Base-by-base conservation (phyloP, 2,888 invertebrate genomes). In the Glyphotaelius pellucidus region DNA sequence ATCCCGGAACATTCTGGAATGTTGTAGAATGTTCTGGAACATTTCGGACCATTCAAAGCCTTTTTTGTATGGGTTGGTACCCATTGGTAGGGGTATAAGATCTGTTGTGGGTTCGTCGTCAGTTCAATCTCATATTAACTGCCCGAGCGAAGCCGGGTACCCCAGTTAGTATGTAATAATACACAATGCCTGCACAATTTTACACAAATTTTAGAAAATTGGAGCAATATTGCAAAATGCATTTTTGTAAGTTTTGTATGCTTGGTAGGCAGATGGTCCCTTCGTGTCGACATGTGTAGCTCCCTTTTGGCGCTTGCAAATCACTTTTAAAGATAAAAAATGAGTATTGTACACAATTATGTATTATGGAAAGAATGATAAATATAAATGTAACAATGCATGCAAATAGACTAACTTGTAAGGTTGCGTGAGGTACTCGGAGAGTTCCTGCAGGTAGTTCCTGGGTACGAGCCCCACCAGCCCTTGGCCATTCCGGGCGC, bases 401-500 rank as follows among this genome's bases (percentile, higher is more conserved):
- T 19, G 19, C 19, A 52, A 52, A 52, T 52, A 52, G 79, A 89
- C 95, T 90, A 96, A 97, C 95, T 98, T 97, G 95, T 98, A 98
- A 90, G 98, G 98, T 95, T 98, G 98, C 94, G 98, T 97, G 94
- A 98, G 96, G 96, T 98, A 98, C 96, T 98, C 98, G 93, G 98
- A 98, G 93, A 98, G 96, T 96, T 98, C 98, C 97, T 99, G 98
- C 94, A 99, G 97, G 96, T 99, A 99, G 96, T 99, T 99, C 94
- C 99, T 96, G 81, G 99, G 99, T 94, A 99, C 99, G 94, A 99
- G 97, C 91, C 99, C 99, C 93, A 98, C 97, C 95, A 98, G 98
- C 11, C 99, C 99, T 95, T 98, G 97, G 91, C 97, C 97, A 96
- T 99, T 99, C 88, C 99, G 97, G 91, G 99, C 99, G 95, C 98